Evolutionary conservation across 2,113 vertebrate species (phyloP).

Genomic region (Numenius arquata): DNA sequence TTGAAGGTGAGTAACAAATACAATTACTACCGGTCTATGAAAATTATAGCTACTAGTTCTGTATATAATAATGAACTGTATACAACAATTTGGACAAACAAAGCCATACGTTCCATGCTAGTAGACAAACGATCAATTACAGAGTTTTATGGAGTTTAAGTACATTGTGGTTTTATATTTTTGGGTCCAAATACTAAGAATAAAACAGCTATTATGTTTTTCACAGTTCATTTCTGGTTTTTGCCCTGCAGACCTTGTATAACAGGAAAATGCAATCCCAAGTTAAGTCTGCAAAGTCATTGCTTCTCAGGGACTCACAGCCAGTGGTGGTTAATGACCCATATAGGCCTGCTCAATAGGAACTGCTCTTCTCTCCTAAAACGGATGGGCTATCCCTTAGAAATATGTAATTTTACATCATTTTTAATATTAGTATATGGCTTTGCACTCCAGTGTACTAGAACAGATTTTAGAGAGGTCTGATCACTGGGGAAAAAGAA

Average conservation of each 20-base stretch:
- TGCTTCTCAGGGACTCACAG: constrained; percentile 57
- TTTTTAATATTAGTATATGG: constrained; percentile 37
- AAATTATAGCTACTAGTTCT: not conserved
- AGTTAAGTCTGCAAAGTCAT: constrained; percentile 64
- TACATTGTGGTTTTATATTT: constrained; percentile 38
- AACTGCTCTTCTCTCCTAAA: constrained; percentile 71
- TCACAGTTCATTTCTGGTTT: constrained; percentile 67
- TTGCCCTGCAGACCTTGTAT: constrained; percentile 57
- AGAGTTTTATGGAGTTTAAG: constrained; percentile 48
- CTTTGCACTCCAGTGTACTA: not conserved
- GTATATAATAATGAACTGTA: not conserved
- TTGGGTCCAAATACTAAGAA: constrained; percentile 38
- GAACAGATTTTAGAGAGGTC: not conserved
- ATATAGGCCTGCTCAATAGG: constrained; percentile 73
- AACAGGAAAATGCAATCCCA: constrained; percentile 61
- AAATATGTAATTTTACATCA: constrained; percentile 48
- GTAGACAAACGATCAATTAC: constrained; percentile 46
- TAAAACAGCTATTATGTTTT: constrained; percentile 52
- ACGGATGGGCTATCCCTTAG: constrained; percentile 17
- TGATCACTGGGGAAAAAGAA: not conserved
- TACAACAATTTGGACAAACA: not conserved
- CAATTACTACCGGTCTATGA: not conserved
- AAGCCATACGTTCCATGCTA: not conserved
- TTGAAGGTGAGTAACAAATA: not conserved
- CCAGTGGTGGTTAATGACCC: constrained; percentile 80